Conservation (phyloP, 2,888 invertebrate genomes). For the Calephelis perditalis region DNA sequence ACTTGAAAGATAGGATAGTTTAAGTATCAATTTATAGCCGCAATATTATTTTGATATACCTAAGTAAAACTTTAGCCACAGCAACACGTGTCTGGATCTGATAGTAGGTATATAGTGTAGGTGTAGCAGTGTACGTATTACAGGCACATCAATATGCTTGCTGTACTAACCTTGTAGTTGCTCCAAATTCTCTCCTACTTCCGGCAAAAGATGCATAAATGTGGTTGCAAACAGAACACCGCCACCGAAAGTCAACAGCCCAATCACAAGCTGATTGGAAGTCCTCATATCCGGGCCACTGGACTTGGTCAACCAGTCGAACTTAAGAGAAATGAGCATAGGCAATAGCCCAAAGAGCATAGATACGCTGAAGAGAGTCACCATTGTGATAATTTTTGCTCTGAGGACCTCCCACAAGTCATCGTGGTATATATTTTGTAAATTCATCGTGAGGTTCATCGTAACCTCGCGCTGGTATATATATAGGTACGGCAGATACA, state of each 20-base stretch:
- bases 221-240: slow-evolving; percentile 90
- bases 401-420: slow-evolving; percentile 67
- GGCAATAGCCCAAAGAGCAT: slow-evolving; percentile 87
- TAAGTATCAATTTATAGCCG: too few species aligned
- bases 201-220: slow-evolving; percentile 89
- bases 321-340: slow-evolving; percentile 82
- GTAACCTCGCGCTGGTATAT: slow-evolving; percentile 27
- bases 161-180: slow-evolving; percentile 67
- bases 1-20: too few species aligned
- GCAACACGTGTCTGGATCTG: too few species aligned
- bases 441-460: slow-evolving; percentile 39
- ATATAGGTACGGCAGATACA: slow-evolving; percentile 23
- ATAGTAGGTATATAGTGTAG: too few species aligned
- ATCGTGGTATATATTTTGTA: slow-evolving; percentile 26
- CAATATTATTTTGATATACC: too few species aligned
- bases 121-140: too few species aligned
- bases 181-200: slow-evolving; percentile 84
- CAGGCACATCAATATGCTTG: too few species aligned
- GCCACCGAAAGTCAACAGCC: slow-evolving; percentile 87
- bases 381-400: slow-evolving; percentile 89
- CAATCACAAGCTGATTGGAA: slow-evolving; percentile 75
- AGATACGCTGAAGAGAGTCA: slow-evolving; percentile 86
- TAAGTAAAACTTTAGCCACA: too few species aligned
- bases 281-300: slow-evolving; percentile 60
- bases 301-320: slow-evolving; percentile 77